phyloP scores from a whole-genome alignment of 2,113 vertebrate species.

The Nycticebus coucang region DNA sequence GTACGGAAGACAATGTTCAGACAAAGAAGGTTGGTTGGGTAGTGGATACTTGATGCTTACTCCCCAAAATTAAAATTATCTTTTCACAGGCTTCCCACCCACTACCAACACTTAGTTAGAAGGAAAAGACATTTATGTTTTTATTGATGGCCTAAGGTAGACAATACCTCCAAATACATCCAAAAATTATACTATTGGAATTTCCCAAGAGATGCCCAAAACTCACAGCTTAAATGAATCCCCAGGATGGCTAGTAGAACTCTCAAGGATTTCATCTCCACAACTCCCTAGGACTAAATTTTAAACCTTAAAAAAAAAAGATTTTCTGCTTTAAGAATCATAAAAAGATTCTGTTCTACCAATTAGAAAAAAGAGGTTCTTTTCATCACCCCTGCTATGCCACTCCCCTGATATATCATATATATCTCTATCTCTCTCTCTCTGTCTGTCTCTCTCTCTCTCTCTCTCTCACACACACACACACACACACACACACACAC shows the following conservation, averaged over 20 bases:
- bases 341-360: background rate
- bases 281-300: background rate
- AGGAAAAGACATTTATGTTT: background rate
- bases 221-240: conserved; percentile 66
- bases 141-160: background rate
- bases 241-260: conserved; percentile 1
- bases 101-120: background rate
- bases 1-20: background rate
- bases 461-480: background rate
- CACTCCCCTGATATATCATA: background rate
- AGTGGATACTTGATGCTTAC: background rate
- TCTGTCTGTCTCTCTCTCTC: background rate
- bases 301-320: background rate
- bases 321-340: background rate
- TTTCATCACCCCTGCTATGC: background rate
- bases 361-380: background rate
- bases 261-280: background rate
- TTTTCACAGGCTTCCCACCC: background rate
- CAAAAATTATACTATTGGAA: background rate
- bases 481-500: background rate
- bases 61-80: background rate
- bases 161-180: background rate
- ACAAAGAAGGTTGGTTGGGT: background rate
- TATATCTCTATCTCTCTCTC: background rate
- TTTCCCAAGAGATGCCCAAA: background rate